These are phyloP conservation scores for Scatophagus argus DNA, from an alignment of 2,113 vertebrate genomes.

Conservation along the genomic window DNA sequence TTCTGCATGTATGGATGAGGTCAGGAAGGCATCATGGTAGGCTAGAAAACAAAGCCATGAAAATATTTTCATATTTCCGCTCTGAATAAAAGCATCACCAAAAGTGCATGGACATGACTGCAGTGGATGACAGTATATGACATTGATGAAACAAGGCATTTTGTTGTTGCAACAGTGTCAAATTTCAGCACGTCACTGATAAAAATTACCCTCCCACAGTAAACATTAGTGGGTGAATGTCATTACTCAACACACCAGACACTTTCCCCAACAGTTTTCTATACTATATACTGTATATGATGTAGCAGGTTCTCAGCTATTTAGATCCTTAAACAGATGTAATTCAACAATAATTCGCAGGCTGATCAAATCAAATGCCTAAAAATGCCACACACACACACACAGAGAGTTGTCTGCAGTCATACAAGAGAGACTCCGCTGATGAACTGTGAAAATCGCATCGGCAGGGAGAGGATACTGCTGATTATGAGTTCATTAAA, in stretches of 20 bases:
- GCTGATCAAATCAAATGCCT: neutral
- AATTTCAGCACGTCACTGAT: conserved; percentile 38
- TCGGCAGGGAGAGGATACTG: conserved; percentile 9
- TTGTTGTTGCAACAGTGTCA: conserved; percentile 12
- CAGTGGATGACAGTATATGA: neutral
- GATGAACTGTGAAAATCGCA: conserved; percentile 23
- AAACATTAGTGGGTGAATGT: conserved; percentile 5
- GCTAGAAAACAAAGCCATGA: neutral
- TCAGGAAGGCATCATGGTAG: conserved; percentile 2
- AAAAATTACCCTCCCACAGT: conserved; percentile 10
- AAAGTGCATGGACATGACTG: neutral
- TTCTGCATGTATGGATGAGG: conserved; percentile 37
- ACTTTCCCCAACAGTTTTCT: neutral
- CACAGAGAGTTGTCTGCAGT: neutral
- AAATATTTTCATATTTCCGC: neutral
- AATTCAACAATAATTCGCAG: neutral
- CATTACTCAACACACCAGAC: conserved; percentile 21
- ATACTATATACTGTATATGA: neutral
- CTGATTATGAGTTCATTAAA: conserved; percentile 42
- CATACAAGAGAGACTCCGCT: neutral
- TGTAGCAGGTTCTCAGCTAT: neutral
- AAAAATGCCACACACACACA: conserved; percentile 1
- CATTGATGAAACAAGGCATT: conserved; percentile 29
- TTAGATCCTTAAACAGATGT: neutral
- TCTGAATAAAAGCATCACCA: neutral